Base-by-base conservation (phyloP, 2,113 vertebrate genomes). In the Erinaceus europaeus region DNA sequence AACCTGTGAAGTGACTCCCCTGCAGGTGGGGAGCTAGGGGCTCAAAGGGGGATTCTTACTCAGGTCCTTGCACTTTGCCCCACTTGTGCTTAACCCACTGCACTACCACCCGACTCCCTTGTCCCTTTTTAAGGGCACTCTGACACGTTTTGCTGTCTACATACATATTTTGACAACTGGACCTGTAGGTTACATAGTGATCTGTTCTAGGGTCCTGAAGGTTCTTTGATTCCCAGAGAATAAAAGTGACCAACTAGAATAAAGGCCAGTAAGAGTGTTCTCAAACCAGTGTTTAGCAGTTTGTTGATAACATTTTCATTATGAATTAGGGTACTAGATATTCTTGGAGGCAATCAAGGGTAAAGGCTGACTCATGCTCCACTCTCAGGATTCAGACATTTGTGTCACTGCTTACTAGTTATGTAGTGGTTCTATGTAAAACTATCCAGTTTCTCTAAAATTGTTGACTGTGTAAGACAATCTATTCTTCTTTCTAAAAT, bases 401-500 rank as follows among this genome's bases (percentile, higher is more conserved):
- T 84, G 32, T 42, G 52, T 46, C 14, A 27, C 38, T 4, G 20
- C n/a, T 76, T n/a, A 38, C 38, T 15, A 73, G 69, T 50, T 50
- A 5, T 25, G 57, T 64, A 48, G 68, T 4, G 21, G 78, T 34
- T 8, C 18, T 38, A 6, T 61, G 50, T 86, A 46, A 88, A 92
- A 81, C 17, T 80, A 40, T 87, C 65, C 29, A 27, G 57, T 84
- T 73, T 84, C 77, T 78, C 65, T 55, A 52, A 84, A 91, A 86
- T 73, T 29, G 12, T 82, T 78, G 57, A 53, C n/a, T 64, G 38
- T 61, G 53, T 68, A 64, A 91, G 29, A 61, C 76, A 59, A 88
- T 81, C 89, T 84, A 4, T 38, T 82, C 38, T 91, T 53, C 81
- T 76, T 36, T 48, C 38, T 67, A 64, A 86, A 92, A 79, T 36